These are phyloP conservation scores for Ditula angustiorana DNA, from an alignment of 2,888 invertebrate species.

Conservation along the genomic window DNA sequence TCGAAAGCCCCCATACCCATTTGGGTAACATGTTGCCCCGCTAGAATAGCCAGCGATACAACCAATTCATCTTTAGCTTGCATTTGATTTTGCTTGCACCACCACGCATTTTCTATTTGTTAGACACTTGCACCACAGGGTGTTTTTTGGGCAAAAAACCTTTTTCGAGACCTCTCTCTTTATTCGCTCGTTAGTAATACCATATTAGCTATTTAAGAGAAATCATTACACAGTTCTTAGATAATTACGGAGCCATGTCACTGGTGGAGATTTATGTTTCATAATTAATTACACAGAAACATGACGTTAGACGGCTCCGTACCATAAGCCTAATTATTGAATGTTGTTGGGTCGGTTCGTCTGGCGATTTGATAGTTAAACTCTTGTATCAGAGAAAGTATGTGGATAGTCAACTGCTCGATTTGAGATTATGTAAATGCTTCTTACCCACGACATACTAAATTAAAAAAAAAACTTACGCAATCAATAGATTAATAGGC, in stretches of 20 bases:
- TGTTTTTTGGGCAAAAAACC: too few species aligned
- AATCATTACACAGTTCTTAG: not conserved
- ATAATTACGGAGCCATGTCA: not conserved
- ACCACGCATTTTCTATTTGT: too few species aligned
- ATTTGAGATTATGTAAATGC: constrained; percentile 38
- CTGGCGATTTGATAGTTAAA: not conserved
- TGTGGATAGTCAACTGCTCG: constrained; percentile 18
- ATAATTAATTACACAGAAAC: not conserved
- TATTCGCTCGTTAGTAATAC: not conserved
- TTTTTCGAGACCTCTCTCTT: too few species aligned
- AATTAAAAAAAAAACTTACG: constrained; percentile 24
- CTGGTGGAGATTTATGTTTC: constrained; percentile 2
- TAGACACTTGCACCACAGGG: too few species aligned
- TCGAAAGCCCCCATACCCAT: too few species aligned
- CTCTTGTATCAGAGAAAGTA: constrained; percentile 30
- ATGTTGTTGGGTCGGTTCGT: constrained; percentile 12
- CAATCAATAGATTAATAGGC: constrained; percentile 20
- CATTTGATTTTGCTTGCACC: too few species aligned
- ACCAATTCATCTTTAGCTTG: too few species aligned
- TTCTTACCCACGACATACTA: constrained; percentile 10
- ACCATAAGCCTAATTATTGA: constrained; percentile 17
- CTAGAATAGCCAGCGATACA: too few species aligned
- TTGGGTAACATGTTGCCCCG: too few species aligned
- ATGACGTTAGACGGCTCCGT: not conserved
- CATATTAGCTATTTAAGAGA: not conserved